Evolutionary conservation across 2,113 vertebrate species (phyloP), one percentile per base, ranked within the genome.

Genomic region (Notiomystis cincta): DNA sequence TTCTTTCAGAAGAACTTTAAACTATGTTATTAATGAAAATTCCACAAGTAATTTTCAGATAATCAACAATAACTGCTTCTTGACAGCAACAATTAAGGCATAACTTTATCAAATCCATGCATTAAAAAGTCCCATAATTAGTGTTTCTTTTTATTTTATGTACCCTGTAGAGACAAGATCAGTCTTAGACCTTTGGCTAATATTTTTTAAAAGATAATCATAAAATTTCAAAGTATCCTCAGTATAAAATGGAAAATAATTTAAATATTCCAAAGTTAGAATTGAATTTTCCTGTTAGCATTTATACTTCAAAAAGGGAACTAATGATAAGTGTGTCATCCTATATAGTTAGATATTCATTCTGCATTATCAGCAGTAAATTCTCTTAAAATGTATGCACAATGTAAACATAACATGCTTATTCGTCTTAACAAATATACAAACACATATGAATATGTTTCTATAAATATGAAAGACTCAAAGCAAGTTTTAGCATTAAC

Each of bases 31-130:
- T 89, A 53, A 76, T 82, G 45, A 82, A 85, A 89, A 67, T 79
- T 72, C 77, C 57, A 53, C 10, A 76, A 58, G 81, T 73, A 61
- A 50, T 95, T 93, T 91, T 90, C 50, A 87, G 50, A 42, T 83
- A 87, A 93, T 83, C 61, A 94, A 89, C 69, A 95, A 33, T 80
- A 91, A 82, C 66, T 83, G 33, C 28, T 87, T 92, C 37, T 80
- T 91, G 54, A 92, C 73, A 76, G 44, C 77, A 85, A 18, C 40
- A 91, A 77, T 93, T 89, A 87, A 79, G 18, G 18, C 87, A 54
- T 65, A 87, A 69, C 23, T 88, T 79, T 75, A 71, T 72, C 58
- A 93, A 92, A 80, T 60, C n/a, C 33, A 40, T 3, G 3, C 81
- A 72, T 51, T 84, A 73, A 89, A 71, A 71, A 35, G 25, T 50